phyloP scores from a whole-genome alignment of 2,888 invertebrate species.

The Microdon myrmicae region DNA sequence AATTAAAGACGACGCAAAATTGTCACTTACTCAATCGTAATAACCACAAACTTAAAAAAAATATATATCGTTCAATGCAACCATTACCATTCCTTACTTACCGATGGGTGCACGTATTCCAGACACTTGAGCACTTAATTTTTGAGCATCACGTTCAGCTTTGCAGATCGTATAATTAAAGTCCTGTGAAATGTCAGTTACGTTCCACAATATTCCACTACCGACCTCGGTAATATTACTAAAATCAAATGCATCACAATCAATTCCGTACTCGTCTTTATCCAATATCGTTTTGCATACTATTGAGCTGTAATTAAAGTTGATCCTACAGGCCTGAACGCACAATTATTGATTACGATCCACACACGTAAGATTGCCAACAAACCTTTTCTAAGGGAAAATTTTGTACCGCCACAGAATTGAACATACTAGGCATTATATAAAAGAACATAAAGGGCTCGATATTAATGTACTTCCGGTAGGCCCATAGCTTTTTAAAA shows the following conservation, averaged over 20 bases:
- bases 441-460: conserved; percentile 65
- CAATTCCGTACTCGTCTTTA: conserved; percentile 60
- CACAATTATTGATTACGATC: conserved; percentile 2
- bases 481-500: conserved; percentile 61
- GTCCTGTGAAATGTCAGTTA: conserved; percentile 53
- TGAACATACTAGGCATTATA: conserved; percentile 62
- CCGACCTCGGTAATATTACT: conserved; percentile 58
- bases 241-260: conserved; percentile 59
- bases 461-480: conserved; percentile 62
- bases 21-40: too few species aligned
- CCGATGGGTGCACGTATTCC: conserved; percentile 65
- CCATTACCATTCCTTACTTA: conserved; percentile 50
- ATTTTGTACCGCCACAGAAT: conserved; percentile 63
- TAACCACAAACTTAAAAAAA: too few species aligned
- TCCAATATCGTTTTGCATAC: conserved; percentile 63
- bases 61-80: too few species aligned
- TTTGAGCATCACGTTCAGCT: conserved; percentile 65
- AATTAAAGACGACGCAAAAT: too few species aligned
- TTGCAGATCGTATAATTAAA: conserved; percentile 65
- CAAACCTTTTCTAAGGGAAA: conserved; percentile 63
- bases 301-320: conserved; percentile 60
- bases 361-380: not conserved
- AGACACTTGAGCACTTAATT: conserved; percentile 61
- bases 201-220: conserved; percentile 45
- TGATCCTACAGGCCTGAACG: conserved; percentile 62